phyloP scores from a whole-genome alignment of 2,888 invertebrate genomes.

The Trachelus tabidus region DNA sequence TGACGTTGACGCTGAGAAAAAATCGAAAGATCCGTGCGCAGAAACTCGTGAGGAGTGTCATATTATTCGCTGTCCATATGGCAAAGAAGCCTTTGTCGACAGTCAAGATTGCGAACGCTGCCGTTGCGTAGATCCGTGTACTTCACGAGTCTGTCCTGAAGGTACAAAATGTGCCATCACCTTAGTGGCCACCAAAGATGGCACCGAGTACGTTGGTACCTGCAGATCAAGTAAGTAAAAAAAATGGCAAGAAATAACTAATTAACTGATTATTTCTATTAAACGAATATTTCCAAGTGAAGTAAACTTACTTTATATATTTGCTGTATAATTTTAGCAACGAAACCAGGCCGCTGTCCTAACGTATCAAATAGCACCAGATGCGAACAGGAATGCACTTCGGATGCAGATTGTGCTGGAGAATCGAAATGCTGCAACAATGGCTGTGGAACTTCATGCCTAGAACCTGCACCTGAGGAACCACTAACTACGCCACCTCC shows the following conservation, averaged over 20 bases:
- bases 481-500: slow-evolving; percentile 60
- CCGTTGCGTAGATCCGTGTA: slow-evolving; percentile 82
- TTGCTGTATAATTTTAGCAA: slow-evolving; percentile 64
- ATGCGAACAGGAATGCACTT: slow-evolving; percentile 80
- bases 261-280: neutral
- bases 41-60: slow-evolving; percentile 73
- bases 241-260: neutral
- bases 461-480: slow-evolving; percentile 68
- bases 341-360: slow-evolving; percentile 80
- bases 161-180: slow-evolving; percentile 77
- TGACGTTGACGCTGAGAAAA: slow-evolving; percentile 56
- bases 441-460: slow-evolving; percentile 82
- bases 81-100: slow-evolving; percentile 74
- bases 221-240: slow-evolving; percentile 73
- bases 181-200: slow-evolving; percentile 54
- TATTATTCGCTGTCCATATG: slow-evolving; percentile 77
- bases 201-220: slow-evolving; percentile 69
- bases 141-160: slow-evolving; percentile 70
- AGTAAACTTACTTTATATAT: slow-evolving; percentile 12
- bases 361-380: slow-evolving; percentile 64
- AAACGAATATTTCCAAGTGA: neutral
- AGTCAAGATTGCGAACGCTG: slow-evolving; percentile 78
- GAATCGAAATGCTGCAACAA: slow-evolving; percentile 85
- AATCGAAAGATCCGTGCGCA: slow-evolving; percentile 69
- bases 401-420: slow-evolving; percentile 84